These are phyloP conservation scores for Hirtodrosophila alboralis DNA, from an alignment of 2,888 invertebrate genomes.

Conservation along the genomic window DNA sequence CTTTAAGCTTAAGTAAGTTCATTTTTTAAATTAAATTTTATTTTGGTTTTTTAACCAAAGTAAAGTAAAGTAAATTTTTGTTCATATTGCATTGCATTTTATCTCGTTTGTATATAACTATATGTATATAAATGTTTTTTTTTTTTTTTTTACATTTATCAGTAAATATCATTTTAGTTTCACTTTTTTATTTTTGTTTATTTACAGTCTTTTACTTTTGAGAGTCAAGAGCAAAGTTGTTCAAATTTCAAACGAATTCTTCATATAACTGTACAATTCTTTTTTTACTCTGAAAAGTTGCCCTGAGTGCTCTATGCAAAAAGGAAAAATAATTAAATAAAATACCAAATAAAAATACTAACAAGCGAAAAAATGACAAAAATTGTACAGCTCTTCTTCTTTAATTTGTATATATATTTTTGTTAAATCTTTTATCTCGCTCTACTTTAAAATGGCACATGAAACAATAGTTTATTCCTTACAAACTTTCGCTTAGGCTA, in stretches of 20 bases:
- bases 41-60: slow-evolving; percentile 47
- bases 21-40: slow-evolving; percentile 32
- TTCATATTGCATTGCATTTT: slow-evolving; percentile 29
- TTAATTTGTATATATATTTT: slow-evolving; percentile 12
- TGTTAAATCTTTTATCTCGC: slow-evolving; percentile 36
- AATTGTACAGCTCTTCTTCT: slow-evolving; percentile 35
- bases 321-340: slow-evolving; percentile 18
- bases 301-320: slow-evolving; percentile 81
- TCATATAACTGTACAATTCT: slow-evolving; percentile 44
- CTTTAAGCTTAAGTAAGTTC: slow-evolving; percentile 46
- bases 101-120: slow-evolving; percentile 30
- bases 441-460: slow-evolving; percentile 80
- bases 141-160: slow-evolving; percentile 52
- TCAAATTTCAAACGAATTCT: slow-evolving; percentile 54
- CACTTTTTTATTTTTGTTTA: slow-evolving; percentile 64
- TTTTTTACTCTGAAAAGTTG: slow-evolving; percentile 62
- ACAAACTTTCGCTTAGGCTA: slow-evolving; percentile 46
- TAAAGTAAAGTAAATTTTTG: slow-evolving; percentile 64
- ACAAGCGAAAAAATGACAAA: slow-evolving; percentile 21
- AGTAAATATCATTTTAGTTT: slow-evolving; percentile 76
- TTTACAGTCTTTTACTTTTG: slow-evolving; percentile 79
- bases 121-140: slow-evolving; percentile 57
- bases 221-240: slow-evolving; percentile 77
- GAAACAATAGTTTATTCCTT: slow-evolving; percentile 70
- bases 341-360: slow-evolving; percentile 17